phyloP scores from a whole-genome alignment of 2,888 invertebrate genomes.

The Agriopis marginaria region DNA sequence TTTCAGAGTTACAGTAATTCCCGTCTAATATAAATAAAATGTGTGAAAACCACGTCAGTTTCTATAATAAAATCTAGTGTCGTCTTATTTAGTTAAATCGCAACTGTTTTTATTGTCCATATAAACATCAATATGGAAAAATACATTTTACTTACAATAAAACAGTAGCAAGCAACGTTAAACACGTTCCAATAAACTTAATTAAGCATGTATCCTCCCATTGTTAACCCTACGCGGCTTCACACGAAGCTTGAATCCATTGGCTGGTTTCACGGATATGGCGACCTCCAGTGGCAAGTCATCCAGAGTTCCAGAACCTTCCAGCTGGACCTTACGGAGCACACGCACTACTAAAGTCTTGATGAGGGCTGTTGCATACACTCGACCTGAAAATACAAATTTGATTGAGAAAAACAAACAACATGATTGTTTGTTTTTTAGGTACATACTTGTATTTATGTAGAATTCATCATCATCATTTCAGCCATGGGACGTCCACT shows the following conservation, averaged over 20 bases:
- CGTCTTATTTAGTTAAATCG: too few relatives aligned
- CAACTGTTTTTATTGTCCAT: too few relatives aligned
- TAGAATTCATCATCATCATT: too few relatives aligned
- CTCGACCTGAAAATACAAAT: constrained; percentile 61
- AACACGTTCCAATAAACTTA: background rate
- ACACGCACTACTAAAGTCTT: constrained; percentile 67
- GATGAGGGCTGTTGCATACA: constrained; percentile 69
- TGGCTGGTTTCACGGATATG: constrained; percentile 67
- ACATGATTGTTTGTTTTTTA: too few relatives aligned
- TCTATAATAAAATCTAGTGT: too few relatives aligned
- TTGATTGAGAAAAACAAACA: background rate
- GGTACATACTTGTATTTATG: background rate
- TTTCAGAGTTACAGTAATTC: too few relatives aligned
- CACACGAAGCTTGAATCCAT: constrained; percentile 64
- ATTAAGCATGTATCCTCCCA: constrained; percentile 26
- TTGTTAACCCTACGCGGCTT: constrained; percentile 49
- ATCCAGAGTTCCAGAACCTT: constrained; percentile 60
- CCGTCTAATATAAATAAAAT: too few relatives aligned
- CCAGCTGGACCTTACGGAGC: constrained; percentile 56
- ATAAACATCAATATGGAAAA: too few relatives aligned
- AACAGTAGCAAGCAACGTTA: background rate
- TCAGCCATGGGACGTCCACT: too few relatives aligned
- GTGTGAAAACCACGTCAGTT: too few relatives aligned
- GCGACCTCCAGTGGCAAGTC: constrained; percentile 67
- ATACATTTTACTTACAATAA: background rate